Percentiles rank a stretch among this genome's conserved stretches.
Conservation (phyloP, 1,140 invertebrate genomes). For the Rhyacophila brunnea region DNA sequence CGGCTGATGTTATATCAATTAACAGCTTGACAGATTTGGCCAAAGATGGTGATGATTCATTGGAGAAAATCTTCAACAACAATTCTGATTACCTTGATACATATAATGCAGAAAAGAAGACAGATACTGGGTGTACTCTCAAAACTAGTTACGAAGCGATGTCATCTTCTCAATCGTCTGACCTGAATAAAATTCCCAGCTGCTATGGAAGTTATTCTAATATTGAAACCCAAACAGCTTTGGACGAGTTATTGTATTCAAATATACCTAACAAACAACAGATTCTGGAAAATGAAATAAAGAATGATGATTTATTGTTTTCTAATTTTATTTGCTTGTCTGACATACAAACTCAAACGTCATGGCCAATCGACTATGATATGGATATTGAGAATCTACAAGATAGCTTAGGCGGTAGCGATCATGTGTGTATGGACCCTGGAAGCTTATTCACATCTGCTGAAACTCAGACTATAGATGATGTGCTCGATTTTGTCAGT, state of each 20-base stretch:
- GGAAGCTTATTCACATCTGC: conserved; percentile 4
- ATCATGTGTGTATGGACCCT: background rate
- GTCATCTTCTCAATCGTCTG: background rate
- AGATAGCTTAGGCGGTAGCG: background rate
- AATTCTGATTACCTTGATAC: background rate
- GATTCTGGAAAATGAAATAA: background rate
- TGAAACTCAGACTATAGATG: conserved; percentile 16
- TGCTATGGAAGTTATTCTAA: conserved; percentile 5
- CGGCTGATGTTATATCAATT: background rate
- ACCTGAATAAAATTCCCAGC: background rate
- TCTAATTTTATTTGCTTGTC: conserved; percentile 15
- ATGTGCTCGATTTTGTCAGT: background rate
- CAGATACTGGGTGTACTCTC: too few species aligned
- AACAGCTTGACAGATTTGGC: background rate
- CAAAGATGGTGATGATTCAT: background rate
- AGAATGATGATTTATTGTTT: conserved; percentile 8
- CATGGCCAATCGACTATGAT: background rate
- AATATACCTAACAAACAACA: background rate
- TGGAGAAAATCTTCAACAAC: background rate
- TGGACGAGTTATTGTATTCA: conserved; percentile 21
- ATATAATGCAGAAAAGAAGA: background rate
- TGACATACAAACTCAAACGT: conserved; percentile 23
- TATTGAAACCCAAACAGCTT: conserved; percentile 25
- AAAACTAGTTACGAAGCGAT: too few species aligned
- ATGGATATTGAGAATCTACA: background rate